Conservation (phyloP, 2,888 invertebrate genomes). For the Ormia ochracea region DNA sequence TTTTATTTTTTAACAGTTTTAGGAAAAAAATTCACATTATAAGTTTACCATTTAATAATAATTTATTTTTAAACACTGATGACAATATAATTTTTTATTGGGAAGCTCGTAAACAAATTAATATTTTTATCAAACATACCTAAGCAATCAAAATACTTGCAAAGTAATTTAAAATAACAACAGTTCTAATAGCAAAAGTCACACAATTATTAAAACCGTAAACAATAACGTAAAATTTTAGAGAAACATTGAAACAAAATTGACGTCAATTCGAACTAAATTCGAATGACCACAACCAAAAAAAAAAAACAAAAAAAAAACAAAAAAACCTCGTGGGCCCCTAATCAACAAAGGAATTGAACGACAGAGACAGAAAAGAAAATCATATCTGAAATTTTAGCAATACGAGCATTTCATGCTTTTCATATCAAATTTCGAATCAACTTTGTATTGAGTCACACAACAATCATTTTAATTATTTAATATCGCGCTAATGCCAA, state of each 20-base stretch:
- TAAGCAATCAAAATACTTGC: neutral
- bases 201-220: constrained; percentile 25
- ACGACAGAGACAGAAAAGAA: neutral
- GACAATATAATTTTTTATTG: neutral
- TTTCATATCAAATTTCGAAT: neutral
- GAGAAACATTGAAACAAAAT: constrained; percentile 46
- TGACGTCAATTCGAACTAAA: constrained; percentile 50
- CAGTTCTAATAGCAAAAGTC: neutral
- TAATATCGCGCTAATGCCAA: neutral
- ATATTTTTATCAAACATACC: neutral
- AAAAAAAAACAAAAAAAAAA: too few relatives aligned
- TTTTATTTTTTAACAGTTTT: neutral
- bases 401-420: neutral
- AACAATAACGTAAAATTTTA: constrained; percentile 39
- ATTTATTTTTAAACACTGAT: constrained; percentile 33
- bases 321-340: neutral
- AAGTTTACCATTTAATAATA: constrained; percentile 1
- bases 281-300: constrained; percentile 28
- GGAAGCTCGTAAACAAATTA: constrained; percentile 12
- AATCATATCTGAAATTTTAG: constrained; percentile 2
- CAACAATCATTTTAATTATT: neutral
- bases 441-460: constrained; percentile 41
- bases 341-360: neutral
- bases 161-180: constrained; percentile 1
- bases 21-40: too few relatives aligned